These are phyloP conservation scores for Drosophila sucinea DNA, from an alignment of 1,140 invertebrate genomes.

Conservation along the genomic window DNA sequence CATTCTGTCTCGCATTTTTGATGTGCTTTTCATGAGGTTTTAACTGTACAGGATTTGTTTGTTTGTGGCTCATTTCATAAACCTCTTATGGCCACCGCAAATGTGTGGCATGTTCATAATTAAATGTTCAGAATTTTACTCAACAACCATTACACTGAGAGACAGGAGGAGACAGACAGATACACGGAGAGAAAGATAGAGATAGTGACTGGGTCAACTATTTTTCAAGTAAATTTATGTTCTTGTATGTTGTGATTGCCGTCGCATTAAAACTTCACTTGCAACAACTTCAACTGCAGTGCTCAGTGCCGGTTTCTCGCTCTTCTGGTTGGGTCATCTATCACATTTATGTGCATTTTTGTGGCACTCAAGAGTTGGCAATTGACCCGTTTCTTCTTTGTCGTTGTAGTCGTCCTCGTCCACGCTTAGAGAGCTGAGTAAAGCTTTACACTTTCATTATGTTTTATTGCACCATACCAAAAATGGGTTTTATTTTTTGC, in stretches of 20 bases:
- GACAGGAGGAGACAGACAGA: neutral
- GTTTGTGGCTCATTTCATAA: constrained; percentile 67
- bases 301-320: constrained; percentile 28
- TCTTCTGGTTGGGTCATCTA: constrained; percentile 51
- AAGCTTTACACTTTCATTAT: constrained; percentile 80
- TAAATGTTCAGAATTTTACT: constrained; percentile 76
- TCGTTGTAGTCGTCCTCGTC: constrained; percentile 39
- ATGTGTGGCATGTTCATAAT: constrained; percentile 72
- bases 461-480: constrained; percentile 57
- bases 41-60: constrained; percentile 34
- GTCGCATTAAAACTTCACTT: constrained; percentile 11
- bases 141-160: constrained; percentile 35
- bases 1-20: constrained; percentile 2
- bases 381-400: constrained; percentile 67
- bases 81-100: constrained; percentile 65
- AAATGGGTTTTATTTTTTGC: constrained; percentile 45
- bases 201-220: constrained; percentile 2
- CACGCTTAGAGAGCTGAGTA: constrained; percentile 32
- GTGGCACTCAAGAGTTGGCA: constrained; percentile 73
- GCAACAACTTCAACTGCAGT: constrained; percentile 12
- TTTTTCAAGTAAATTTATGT: constrained; percentile 35
- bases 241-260: constrained; percentile 40
- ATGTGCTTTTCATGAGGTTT: constrained; percentile 50
- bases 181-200: neutral
- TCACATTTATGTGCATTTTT: constrained; percentile 80